Conservation (phyloP, 2,113 vertebrate genomes). For the Megaceryle torquata region DNA sequence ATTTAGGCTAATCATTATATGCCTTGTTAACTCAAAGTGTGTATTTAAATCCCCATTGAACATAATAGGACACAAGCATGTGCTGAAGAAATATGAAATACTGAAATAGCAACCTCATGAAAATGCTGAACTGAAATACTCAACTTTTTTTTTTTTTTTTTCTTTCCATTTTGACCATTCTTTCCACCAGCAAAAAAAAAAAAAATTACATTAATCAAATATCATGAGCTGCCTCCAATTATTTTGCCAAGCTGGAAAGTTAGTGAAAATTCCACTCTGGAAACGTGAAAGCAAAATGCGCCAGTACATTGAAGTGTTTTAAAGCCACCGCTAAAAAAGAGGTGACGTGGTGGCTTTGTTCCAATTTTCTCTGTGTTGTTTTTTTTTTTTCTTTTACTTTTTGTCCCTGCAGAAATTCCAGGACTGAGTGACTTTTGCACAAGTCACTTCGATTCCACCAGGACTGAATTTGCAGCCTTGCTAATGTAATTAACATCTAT, state of each 20-base stretch:
- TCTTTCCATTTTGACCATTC: not conserved
- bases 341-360: not conserved
- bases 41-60: not conserved
- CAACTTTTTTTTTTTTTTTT: not conserved
- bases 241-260: not conserved
- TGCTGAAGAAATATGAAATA: not conserved
- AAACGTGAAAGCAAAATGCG: not conserved
- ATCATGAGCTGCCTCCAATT: not conserved
- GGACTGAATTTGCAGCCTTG: slow-evolving; percentile 45
- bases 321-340: not conserved
- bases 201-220: not conserved
- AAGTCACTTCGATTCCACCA: slow-evolving; percentile 51
- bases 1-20: slow-evolving; percentile 35
- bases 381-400: not conserved
- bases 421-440: slow-evolving; percentile 8
- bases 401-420: not conserved
- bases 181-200: not conserved
- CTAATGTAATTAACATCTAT: slow-evolving; percentile 69
- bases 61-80: not conserved
- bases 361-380: not conserved
- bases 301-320: not conserved
- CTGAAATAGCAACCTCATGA: not conserved
- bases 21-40: slow-evolving; percentile 18
- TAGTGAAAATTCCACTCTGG: not conserved
- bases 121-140: not conserved